phyloP scores from a whole-genome alignment of 1,140 invertebrate species.

The Pseudomyrmex concolor region DNA sequence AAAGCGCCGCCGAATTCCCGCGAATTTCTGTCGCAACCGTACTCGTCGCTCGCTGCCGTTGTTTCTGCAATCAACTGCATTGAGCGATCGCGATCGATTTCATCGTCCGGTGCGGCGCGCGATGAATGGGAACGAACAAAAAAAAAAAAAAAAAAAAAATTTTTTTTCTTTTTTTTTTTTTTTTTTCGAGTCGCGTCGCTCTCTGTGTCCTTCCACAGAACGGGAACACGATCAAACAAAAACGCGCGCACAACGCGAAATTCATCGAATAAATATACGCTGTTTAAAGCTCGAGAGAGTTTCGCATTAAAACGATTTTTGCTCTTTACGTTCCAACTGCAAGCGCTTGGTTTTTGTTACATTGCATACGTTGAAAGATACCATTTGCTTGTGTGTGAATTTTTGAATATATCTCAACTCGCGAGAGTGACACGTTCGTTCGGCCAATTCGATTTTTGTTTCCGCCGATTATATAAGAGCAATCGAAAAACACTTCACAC shows the following conservation, averaged over 20 bases:
- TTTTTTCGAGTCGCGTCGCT: slow-evolving; percentile 30
- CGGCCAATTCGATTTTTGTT: background rate
- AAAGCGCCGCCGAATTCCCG: slow-evolving; percentile 66
- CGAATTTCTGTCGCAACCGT: slow-evolving; percentile 65
- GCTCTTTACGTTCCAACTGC: too few relatives aligned
- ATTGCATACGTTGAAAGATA: too few relatives aligned
- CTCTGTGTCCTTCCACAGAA: slow-evolving; percentile 37
- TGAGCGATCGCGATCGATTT: slow-evolving; percentile 68
- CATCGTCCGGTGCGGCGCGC: slow-evolving; percentile 26
- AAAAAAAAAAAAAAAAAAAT: slow-evolving; percentile 5
- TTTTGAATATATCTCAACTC: too few relatives aligned
- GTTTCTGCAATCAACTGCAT: slow-evolving; percentile 72
- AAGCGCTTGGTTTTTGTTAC: too few relatives aligned
- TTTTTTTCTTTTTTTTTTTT: too few relatives aligned
- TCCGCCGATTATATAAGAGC: background rate
- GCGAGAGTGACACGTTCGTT: too few relatives aligned
- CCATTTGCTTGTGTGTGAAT: too few relatives aligned
- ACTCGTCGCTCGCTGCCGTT: slow-evolving; percentile 47
- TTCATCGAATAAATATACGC: background rate
- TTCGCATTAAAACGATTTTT: too few relatives aligned
- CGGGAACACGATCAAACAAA: slow-evolving; percentile 4
- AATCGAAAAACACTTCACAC: background rate
- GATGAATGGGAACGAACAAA: background rate
- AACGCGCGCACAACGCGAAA: background rate
- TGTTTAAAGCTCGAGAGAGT: background rate